Evolutionary conservation across 2,888 invertebrate genomes (phyloP), one percentile per base, ranked within the genome.

Genomic region (Cephus spinipes): DNA sequence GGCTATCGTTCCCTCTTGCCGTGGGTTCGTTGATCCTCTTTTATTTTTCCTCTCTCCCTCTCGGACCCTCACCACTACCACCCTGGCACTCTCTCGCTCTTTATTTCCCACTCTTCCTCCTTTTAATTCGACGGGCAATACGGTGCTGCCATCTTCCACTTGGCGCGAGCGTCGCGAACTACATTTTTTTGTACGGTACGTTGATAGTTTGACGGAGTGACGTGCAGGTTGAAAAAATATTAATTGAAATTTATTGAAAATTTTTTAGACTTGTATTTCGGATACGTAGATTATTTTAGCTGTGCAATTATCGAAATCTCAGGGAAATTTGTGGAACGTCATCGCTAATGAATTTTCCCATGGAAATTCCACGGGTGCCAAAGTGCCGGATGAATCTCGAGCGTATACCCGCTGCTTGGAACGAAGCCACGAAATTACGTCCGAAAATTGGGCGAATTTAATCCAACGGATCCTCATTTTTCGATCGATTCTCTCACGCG

Each of bases 141-240:
- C 82, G 86, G 89, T 89, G 89, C 89, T 89, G 89, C 89, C 89
- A 88, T 84, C 89, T 88, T 81, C 84, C 84, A 84, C 84, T 85
- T 83, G 77, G 82, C 31, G 75, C 15, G 69, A n/a, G 55, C 30
- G 71, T 55, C 30, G 68, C 77, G 86, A 88, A 86, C 87, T 86
- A 88, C 69, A 69, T 15, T 35, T 74, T 73, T 71, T 73, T 74
- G 6, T 35, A 74, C 32, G 30, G 1, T 71, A 31, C 23, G 6
- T 12, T 32, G 2, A 31, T 30, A 71, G 31, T 33, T 31, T 33
- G 31, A 71, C 12, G 3, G 11, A 32, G 9, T 23, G 31, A 23
- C 12, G 12, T 35, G 1, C 3, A 35, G 69, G 0, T 0, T 0
- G 0, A 23, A 9, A 30, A 11, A 15, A 36, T 23, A 12, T 3